Base-by-base conservation (phyloP, 2,888 invertebrate species). In the Acleris laterana region DNA sequence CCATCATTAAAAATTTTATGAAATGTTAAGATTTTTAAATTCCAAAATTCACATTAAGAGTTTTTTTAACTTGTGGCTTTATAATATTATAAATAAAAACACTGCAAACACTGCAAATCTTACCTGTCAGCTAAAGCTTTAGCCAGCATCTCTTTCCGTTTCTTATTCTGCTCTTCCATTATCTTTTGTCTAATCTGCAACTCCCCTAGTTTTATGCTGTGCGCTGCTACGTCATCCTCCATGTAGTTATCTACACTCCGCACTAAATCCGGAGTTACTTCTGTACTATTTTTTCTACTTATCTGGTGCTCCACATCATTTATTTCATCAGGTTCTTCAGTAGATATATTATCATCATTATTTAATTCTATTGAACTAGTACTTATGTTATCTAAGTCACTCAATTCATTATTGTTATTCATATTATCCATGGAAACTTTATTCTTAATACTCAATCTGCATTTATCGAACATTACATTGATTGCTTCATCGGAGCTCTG, bases 101-200 rank as follows among this genome's bases (percentile, higher is more conserved):
- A 32, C 2, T 0, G 9, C 32, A 32, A 32, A 32, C 1, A 32
- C 9, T 9, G 32, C 9, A 3, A 32, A 32, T 62, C 72, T 85
- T 79, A 96, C 95, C 96, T 95, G 78, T 96, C 96, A 71, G 95
- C 95, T 57, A 97, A 93, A 13, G 96, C 96, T 85, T 95, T 95
- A 1, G 95, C 88, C 11, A 97, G 87, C 84, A 96, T 91, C 78
- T 96, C 95, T 83, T 96, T 96, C 71, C 96, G 94, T 73, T 95
- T 95, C 73, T 95, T 95, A 87, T 97, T 97, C 78, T 96, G 96
- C 82, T 96, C 97, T 79, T 97, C 96, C 81, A 97, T 96, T 71
- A 95, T 78, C 83, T 95, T 96, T 76, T 96, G 96, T 70, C 95
- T 94, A 16, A 94, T 79, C 82, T 96, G 95, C 75, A 96, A 94